Conservation (phyloP, 2,113 vertebrate species). For the Haplotaxodon microlepis region DNA sequence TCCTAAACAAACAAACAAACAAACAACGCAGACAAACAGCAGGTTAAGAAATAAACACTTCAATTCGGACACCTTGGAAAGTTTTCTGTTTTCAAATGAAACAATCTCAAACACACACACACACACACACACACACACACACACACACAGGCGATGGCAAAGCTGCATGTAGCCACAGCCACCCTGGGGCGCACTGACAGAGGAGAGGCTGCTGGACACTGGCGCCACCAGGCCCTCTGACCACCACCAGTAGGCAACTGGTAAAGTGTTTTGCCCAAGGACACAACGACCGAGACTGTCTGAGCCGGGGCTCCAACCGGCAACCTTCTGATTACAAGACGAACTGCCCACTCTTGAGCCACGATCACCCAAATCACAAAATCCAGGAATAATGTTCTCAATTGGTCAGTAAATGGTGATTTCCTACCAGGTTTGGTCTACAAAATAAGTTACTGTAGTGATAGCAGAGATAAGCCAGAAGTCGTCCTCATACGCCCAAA, state of each 20-base stretch:
- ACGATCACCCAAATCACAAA: fast-evolving
- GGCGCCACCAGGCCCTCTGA: background rate
- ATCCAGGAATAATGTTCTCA: background rate
- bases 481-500: background rate
- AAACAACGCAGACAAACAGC: slow-evolving; percentile 35
- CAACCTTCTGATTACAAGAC: fast-evolving
- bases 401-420: background rate
- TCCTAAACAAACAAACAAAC: slow-evolving; percentile 74
- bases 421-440: background rate
- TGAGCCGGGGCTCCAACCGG: fast-evolving
- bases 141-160: background rate
- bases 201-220: fast-evolving
- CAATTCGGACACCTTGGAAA: fast-evolving
- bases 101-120: background rate
- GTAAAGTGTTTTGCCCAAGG: fast-evolving
- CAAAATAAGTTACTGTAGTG: background rate
- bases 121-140: background rate
- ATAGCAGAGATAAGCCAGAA: background rate
- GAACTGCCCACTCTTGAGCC: fast-evolving
- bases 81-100: background rate
- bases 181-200: background rate
- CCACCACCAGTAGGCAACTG: fast-evolving
- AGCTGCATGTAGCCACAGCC: fast-evolving
- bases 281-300: background rate
- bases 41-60: background rate